Conservation (phyloP, 2,888 invertebrate genomes). For the Crossocerus cetratus region DNA sequence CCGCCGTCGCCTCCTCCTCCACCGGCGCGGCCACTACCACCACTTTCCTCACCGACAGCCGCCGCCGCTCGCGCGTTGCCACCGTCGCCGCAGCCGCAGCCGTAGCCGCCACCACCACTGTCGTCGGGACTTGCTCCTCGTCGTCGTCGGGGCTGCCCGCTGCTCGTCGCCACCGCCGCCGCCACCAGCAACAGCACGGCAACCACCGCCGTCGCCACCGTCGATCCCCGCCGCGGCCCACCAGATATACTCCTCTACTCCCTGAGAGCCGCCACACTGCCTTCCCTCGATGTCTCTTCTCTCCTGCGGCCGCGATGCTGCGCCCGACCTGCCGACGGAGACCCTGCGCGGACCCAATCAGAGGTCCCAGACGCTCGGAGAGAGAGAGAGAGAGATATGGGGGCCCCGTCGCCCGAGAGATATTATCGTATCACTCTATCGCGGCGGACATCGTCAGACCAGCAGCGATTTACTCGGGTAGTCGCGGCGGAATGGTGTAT, state of each 20-base stretch:
- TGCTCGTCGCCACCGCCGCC: slow-evolving; percentile 29
- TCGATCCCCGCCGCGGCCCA: slow-evolving; percentile 23
- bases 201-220: neutral
- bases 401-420: slow-evolving; percentile 37
- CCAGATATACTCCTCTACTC: too few species aligned
- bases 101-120: slow-evolving; percentile 78
- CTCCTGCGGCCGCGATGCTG: too few species aligned
- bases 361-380: too few species aligned
- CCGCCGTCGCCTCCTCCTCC: slow-evolving; percentile 28
- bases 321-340: too few species aligned
- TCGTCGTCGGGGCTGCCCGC: slow-evolving; percentile 31
- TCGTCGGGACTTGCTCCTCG: slow-evolving; percentile 34
- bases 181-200: slow-evolving; percentile 6
- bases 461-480: slow-evolving; percentile 65
- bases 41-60: too few species aligned
- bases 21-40: too few species aligned
- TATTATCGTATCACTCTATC: slow-evolving; percentile 40
- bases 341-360: too few species aligned
- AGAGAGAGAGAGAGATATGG: slow-evolving; percentile 11
- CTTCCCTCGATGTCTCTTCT: too few species aligned
- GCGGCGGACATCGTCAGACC: slow-evolving; percentile 54
- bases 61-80: too few species aligned
- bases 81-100: slow-evolving; percentile 70
- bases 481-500: slow-evolving; percentile 73
- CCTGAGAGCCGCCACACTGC: too few species aligned